Base-by-base conservation (phyloP, 1,140 invertebrate genomes). In the Drosophila melanica region DNA sequence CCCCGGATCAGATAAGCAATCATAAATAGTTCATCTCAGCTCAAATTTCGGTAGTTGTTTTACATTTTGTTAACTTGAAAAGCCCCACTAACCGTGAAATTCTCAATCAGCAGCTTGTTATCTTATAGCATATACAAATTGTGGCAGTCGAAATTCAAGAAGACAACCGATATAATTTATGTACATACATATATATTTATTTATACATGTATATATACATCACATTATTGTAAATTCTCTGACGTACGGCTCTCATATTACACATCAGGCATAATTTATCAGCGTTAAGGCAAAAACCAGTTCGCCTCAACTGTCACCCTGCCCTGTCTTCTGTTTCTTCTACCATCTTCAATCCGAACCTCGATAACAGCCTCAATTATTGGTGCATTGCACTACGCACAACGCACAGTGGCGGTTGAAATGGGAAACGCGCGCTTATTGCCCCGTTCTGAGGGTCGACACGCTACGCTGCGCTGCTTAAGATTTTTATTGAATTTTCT, bases 401-500 rank as follows among this genome's bases (percentile, higher is more conserved):
- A 66, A 60, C 48, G 68, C 44, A 85, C 79, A 77, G 77, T 75
- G 77, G 78, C 78, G 77, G 42, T 66, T 74, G 74, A 66, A 78
- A 78, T 82, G 60, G 35, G 59, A 64, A 50, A 33, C 44, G 44
- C 35, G 20, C 44, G 23, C 23, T 41, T 51, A 51, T 45, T 66
- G 57, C 47, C 54, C 39, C 55, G 42, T 51, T 42, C 57, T 37
- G 54, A 60, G 45, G 55, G 47, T 62, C 65, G 47, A 51, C 60
- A 47, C 27, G 27, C 27, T 27, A 27, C 27, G 27, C 27, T 27
- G 23, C 45, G 23, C 16, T 51, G 68, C 53, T 58, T 54, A 57
- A 60, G 64, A 54, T 58, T 81, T 79, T 84, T 84, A 85, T 84
- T 85, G 81, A 80, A 74, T 87, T 87, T 87, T 79, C 82, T 59